Evolutionary conservation across 92 coral and sea anemone genomes (phyloP).

Genomic region (Heliopora coerulea): DNA sequence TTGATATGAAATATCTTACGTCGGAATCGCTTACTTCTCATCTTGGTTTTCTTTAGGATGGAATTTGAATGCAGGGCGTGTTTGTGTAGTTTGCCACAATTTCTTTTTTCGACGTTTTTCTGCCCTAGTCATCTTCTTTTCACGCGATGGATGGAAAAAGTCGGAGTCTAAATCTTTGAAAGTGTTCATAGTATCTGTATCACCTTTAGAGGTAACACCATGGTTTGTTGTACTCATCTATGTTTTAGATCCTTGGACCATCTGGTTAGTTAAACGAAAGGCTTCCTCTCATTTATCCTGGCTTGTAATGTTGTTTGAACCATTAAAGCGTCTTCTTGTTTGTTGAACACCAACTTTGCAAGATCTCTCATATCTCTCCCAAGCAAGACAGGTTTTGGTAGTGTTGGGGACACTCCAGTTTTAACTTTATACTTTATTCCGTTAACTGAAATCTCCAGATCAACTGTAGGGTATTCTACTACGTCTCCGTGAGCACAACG

Average conservation of each 20-base stretch:
- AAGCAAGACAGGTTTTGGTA: constrained; percentile 43
- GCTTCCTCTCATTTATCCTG: constrained; percentile 4
- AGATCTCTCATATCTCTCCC: constrained; percentile 43
- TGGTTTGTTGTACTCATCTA: too few species aligned
- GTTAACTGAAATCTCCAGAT: constrained; percentile 35
- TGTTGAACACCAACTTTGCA: neutral
- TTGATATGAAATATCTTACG: too few species aligned
- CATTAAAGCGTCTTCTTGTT: neutral
- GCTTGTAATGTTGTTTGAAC: constrained; percentile 1
- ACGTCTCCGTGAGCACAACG: constrained; percentile 48
- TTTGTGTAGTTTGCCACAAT: too few species aligned
- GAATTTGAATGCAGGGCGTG: too few species aligned
- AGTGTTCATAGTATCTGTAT: too few species aligned
- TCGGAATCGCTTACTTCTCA: too few species aligned
- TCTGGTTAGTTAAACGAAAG: neutral
- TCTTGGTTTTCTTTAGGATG: too few species aligned
- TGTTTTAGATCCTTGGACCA: neutral
- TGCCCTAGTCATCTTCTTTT: too few species aligned
- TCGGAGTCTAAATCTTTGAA: too few species aligned
- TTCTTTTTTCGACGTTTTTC: too few species aligned
- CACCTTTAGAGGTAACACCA: too few species aligned
- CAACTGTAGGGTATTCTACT: constrained; percentile 48
- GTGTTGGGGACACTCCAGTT: constrained; percentile 39
- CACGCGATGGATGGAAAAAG: too few species aligned
- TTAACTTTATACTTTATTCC: constrained; percentile 21